Percentiles rank a stretch among this genome's conserved stretches.
These are phyloP conservation scores for Chelonoidis abingdonii DNA, from an alignment of 2,113 vertebrate genomes.

Conservation along the genomic window DNA sequence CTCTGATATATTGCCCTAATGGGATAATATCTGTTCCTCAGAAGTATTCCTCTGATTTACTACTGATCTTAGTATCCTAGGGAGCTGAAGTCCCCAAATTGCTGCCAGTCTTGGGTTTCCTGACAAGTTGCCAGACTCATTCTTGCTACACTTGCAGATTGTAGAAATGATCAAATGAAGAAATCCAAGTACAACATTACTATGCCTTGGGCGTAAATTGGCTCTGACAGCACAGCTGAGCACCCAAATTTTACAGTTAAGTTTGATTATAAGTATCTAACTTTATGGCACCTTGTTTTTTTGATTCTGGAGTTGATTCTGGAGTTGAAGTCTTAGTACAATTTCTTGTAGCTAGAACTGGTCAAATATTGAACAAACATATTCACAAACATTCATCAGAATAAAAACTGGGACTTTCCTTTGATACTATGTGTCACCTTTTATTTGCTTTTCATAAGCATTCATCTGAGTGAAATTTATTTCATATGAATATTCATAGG, in stretches of 20 bases:
- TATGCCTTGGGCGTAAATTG: neutral
- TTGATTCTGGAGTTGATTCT: constrained; percentile 25
- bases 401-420: neutral
- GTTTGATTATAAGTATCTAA: constrained; percentile 43
- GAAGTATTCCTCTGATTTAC: neutral
- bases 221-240: neutral
- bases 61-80: neutral
- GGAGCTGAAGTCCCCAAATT: neutral
- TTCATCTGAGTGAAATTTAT: neutral
- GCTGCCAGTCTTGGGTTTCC: neutral
- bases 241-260: constrained; percentile 14
- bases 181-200: neutral
- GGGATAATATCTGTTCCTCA: neutral
- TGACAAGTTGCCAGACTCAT: neutral
- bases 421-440: neutral
- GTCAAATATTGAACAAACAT: neutral
- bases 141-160: neutral
- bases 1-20: neutral
- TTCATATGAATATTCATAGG: neutral
- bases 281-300: constrained; percentile 59
- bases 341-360: neutral
- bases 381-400: neutral
- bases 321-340: neutral
- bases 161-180: neutral
- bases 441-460: neutral